Percentiles rank a stretch among this genome's conserved stretches.
Conservation (phyloP, 2,113 vertebrate genomes). For the Equus quagga region DNA sequence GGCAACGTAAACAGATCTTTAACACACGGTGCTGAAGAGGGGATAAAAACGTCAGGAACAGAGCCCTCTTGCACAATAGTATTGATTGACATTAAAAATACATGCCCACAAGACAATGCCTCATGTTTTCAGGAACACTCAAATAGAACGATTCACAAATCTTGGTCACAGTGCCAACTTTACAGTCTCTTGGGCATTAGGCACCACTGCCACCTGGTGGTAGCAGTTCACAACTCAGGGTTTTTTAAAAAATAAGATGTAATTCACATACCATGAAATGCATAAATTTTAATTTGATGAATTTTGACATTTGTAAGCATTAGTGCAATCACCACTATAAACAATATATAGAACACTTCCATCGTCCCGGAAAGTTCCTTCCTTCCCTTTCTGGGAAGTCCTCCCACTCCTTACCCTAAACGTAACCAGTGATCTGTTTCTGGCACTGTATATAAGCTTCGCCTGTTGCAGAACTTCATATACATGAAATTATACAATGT, state of each 20-base stretch:
- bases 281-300: not conserved
- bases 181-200: not conserved
- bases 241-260: not conserved
- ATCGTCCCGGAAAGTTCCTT: not conserved
- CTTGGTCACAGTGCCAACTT: not conserved
- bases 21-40: not conserved
- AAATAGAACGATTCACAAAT: not conserved
- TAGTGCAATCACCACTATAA: not conserved
- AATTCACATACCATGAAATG: not conserved
- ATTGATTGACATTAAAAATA: constrained; percentile 41
- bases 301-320: not conserved
- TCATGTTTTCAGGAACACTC: not conserved
- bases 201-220: constrained; percentile 67
- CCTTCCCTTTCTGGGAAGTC: not conserved
- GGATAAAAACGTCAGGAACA: not conserved
- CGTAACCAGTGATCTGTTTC: not conserved
- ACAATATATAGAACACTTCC: not conserved
- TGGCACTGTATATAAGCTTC: not conserved
- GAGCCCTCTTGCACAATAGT: not conserved
- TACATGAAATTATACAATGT: not conserved
- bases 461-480: not conserved
- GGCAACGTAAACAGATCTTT: not conserved
- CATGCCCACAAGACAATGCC: not conserved
- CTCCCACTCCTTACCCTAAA: not conserved
- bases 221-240: not conserved